Evolutionary conservation across 30 jellyfish, hydroid and myxozoan genomes (phyloP).

Genomic region (Rhopilema esculentum): DNA sequence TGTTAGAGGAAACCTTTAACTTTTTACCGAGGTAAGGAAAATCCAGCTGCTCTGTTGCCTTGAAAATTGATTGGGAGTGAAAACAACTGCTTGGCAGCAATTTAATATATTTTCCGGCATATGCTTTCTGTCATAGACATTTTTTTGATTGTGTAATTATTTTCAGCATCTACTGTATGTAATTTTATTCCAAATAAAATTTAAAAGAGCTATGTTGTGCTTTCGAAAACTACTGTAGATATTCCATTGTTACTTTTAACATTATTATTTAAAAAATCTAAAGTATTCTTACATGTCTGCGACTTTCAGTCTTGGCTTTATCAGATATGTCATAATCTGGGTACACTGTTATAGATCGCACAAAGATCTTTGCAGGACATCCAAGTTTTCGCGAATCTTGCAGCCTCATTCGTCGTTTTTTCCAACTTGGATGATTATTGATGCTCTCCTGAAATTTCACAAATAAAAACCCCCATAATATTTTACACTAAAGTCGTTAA

Average conservation of each 20-base stretch:
- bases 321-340: conserved; percentile 24
- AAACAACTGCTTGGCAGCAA: conserved; percentile 16
- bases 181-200: background rate
- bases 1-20: conserved; percentile 9
- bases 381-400: conserved; percentile 51
- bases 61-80: background rate
- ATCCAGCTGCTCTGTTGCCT: conserved; percentile 13
- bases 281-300: conserved; percentile 6
- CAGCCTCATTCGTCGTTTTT: conserved; percentile 12
- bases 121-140: conserved; percentile 2
- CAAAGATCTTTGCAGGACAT: conserved; percentile 48
- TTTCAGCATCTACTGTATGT: background rate
- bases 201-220: background rate
- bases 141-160: background rate
- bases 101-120: conserved; percentile 1
- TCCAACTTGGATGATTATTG: conserved; percentile 39
- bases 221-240: conserved; percentile 6
- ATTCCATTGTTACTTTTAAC: background rate
- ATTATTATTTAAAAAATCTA: background rate
- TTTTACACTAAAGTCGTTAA: conserved; percentile 9
- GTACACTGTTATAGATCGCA: conserved; percentile 35
- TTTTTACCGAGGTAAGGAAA: conserved; percentile 11
- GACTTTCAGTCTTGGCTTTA: conserved; percentile 14
- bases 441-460: conserved; percentile 34
- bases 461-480: conserved; percentile 18